These are phyloP conservation scores for Brachyhypopomus gauderio DNA, from an alignment of 2,113 vertebrate genomes.

Conservation along the genomic window DNA sequence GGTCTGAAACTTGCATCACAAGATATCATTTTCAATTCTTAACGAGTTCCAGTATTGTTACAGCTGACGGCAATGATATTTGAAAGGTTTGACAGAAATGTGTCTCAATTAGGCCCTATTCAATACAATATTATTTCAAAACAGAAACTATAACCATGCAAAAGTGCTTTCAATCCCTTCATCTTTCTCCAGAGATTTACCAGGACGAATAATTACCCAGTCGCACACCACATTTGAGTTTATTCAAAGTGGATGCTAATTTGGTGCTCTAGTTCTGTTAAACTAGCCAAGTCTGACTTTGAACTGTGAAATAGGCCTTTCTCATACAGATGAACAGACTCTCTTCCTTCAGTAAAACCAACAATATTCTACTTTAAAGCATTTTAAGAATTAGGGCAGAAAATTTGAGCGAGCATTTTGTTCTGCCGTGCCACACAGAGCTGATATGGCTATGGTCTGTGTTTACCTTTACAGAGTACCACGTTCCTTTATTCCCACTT, in stretches of 20 bases:
- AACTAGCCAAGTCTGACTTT: constrained; percentile 43
- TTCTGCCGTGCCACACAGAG: not conserved
- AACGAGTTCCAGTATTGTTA: not conserved
- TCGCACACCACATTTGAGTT: constrained; percentile 2
- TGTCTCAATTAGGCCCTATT: constrained; percentile 7
- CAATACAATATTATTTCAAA: constrained; percentile 7
- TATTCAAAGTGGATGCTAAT: constrained; percentile 51
- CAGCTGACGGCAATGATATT: constrained; percentile 2
- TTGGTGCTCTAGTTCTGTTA: constrained; percentile 9
- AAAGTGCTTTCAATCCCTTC: not conserved
- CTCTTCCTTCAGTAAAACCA: constrained; percentile 19
- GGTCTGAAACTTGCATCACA: not conserved
- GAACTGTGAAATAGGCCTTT: constrained; percentile 28
- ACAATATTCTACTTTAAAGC: constrained; percentile 25
- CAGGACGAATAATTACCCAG: constrained; percentile 7
- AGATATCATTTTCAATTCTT: constrained; percentile 3
- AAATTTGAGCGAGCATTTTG: constrained; percentile 1
- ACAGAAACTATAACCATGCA: not conserved
- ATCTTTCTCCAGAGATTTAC: constrained; percentile 33
- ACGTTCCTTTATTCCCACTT: not conserved
- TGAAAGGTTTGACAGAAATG: constrained; percentile 15
- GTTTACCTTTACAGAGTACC: constrained; percentile 18
- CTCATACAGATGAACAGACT: constrained; percentile 17
- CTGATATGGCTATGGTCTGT: not conserved
- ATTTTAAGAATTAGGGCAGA: constrained; percentile 11